phyloP scores from a whole-genome alignment of 2,797 vertebrate genomes.

The Oryzias sinensis region DNA sequence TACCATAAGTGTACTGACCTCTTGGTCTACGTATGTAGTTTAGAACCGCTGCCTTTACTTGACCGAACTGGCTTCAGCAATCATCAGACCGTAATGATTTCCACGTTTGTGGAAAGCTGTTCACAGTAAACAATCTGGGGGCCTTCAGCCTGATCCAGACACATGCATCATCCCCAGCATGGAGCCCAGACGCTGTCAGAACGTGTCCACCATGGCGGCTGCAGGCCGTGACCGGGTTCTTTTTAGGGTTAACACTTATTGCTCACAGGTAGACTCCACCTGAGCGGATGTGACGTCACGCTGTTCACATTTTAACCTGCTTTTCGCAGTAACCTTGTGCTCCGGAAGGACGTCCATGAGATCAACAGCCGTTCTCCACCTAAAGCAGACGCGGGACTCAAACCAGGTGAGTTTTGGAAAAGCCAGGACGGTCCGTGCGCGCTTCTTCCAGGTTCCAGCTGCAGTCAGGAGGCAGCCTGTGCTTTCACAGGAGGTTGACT shows the following conservation, averaged over 20 bases:
- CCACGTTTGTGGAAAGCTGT: too few relatives aligned
- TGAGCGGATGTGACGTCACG: conserved; percentile 2
- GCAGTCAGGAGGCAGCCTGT: conserved; percentile 36
- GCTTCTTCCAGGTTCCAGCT: conserved; percentile 37
- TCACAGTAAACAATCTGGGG: too few relatives aligned
- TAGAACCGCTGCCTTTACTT: too few relatives aligned
- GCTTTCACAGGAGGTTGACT: conserved; percentile 56
- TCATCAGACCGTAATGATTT: too few relatives aligned
- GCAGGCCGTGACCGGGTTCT: too few relatives aligned
- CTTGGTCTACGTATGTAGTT: too few relatives aligned
- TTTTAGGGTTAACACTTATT: too few relatives aligned
- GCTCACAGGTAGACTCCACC: not conserved
- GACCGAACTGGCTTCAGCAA: too few relatives aligned
- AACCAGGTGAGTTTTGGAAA: conserved; percentile 69
- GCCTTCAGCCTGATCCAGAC: conserved; percentile 31
- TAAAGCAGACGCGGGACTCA: conserved; percentile 76
- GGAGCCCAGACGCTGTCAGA: conserved; percentile 26
- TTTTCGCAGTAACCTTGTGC: conserved; percentile 73
- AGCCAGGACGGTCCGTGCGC: conserved; percentile 10
- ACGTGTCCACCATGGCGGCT: conserved; percentile 3
- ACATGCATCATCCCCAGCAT: conserved; percentile 7
- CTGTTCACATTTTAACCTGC: conserved; percentile 23
- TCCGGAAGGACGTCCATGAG: conserved; percentile 77
- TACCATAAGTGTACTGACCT: too few relatives aligned
- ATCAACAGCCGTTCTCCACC: conserved; percentile 69